These are phyloP conservation scores for Trachurus trachurus DNA, from an alignment of 2,797 vertebrate genomes.

Conservation along the genomic window DNA sequence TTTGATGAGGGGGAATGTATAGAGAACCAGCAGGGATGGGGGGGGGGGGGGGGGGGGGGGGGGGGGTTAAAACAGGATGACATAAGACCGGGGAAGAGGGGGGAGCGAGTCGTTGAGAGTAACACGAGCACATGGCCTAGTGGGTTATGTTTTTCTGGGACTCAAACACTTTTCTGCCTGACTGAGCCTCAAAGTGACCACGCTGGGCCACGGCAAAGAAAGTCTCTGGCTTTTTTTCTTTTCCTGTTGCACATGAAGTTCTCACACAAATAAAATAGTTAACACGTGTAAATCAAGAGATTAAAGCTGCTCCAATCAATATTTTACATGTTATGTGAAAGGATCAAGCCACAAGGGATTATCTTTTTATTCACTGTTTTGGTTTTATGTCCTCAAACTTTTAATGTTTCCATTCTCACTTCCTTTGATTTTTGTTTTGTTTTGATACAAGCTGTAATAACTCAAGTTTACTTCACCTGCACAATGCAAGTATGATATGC, in stretches of 20 bases:
- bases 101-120: constrained; percentile 6
- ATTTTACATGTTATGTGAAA: background rate
- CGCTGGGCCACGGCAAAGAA: constrained; percentile 47
- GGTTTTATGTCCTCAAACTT: background rate
- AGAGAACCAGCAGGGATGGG: constrained; percentile 45
- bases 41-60: constrained; percentile 24
- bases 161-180: constrained; percentile 62
- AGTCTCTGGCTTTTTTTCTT: constrained; percentile 20
- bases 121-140: constrained; percentile 38
- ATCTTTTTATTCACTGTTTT: background rate
- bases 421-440: background rate
- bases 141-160: constrained; percentile 61
- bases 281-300: background rate
- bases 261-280: background rate
- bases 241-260: background rate
- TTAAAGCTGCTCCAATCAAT: constrained; percentile 7
- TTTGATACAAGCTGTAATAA: background rate
- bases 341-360: background rate
- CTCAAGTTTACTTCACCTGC: background rate
- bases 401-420: background rate
- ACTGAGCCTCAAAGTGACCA: constrained; percentile 63
- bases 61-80: constrained; percentile 44
- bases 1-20: constrained; percentile 50
- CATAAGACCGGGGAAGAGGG: constrained; percentile 30
- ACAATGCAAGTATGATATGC: background rate